phyloP scores from a whole-genome alignment of 2,888 invertebrate species.

The Eilema caniola region DNA sequence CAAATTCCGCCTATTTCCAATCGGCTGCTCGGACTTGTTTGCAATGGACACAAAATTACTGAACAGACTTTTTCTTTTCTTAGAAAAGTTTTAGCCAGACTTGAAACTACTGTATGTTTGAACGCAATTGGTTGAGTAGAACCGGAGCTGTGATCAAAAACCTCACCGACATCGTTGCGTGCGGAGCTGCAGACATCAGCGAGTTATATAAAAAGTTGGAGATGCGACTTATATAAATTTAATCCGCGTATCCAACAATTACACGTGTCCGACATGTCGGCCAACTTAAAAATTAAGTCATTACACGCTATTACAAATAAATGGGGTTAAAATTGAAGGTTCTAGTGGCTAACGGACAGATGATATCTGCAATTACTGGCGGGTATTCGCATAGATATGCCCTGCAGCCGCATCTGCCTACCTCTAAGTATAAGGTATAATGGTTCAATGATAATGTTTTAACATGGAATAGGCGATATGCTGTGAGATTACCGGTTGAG shows the following conservation, averaged over 20 bases:
- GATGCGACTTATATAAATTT: not conserved
- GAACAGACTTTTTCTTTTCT: too few species aligned
- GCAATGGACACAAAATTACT: too few species aligned
- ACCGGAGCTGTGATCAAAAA: too few species aligned
- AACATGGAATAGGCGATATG: not conserved
- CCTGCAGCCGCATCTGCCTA: not conserved
- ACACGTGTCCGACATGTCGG: not conserved
- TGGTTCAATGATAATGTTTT: constrained; percentile 4
- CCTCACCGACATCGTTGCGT: too few species aligned
- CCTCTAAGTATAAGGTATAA: not conserved
- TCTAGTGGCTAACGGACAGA: constrained; percentile 4
- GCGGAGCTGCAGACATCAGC: too few species aligned
- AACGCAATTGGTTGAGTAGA: too few species aligned
- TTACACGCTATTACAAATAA: constrained; percentile 35
- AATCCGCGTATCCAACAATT: not conserved
- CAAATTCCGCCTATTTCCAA: too few species aligned
- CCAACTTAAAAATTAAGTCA: constrained; percentile 28
- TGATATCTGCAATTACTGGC: constrained; percentile 30
- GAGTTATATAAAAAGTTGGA: not conserved
- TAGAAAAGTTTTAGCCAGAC: too few species aligned
- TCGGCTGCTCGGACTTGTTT: too few species aligned
- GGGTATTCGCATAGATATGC: constrained; percentile 3
- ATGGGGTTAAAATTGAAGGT: constrained; percentile 25
- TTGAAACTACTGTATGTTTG: too few species aligned
- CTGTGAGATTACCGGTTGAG: not conserved